Conservation (phyloP, 2,113 vertebrate genomes). For the Stegastes partitus region DNA sequence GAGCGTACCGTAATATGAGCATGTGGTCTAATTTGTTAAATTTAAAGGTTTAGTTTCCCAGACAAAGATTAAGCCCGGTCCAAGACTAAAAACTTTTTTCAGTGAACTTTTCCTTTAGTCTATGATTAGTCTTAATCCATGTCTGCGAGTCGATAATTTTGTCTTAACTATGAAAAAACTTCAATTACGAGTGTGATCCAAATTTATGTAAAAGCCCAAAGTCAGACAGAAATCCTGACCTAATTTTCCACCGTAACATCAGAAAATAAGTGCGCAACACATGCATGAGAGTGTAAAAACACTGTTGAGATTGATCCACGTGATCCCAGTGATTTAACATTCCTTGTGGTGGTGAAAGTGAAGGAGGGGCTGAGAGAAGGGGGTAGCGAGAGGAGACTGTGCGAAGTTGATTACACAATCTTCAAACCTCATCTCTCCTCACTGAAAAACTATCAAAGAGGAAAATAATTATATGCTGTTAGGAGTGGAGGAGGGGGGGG, state of each 20-base stretch:
- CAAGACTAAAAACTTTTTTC: too few relatives aligned
- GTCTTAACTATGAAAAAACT: too few relatives aligned
- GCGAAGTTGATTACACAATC: conserved; percentile 55
- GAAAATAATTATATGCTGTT: conserved; percentile 17
- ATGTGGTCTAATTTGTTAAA: neutral
- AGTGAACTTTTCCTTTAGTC: too few relatives aligned
- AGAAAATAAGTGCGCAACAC: conserved; percentile 26
- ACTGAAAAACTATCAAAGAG: conserved; percentile 13
- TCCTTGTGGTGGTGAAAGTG: conserved; percentile 68
- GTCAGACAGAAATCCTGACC: neutral
- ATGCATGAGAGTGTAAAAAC: conserved; percentile 54
- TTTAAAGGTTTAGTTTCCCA: neutral
- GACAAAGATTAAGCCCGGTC: too few relatives aligned
- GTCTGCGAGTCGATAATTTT: too few relatives aligned
- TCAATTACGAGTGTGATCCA: neutral
- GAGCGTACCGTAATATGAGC: neutral
- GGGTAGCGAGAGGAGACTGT: conserved; percentile 8
- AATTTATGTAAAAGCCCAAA: conserved; percentile 3
- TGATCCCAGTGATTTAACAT: conserved; percentile 74
- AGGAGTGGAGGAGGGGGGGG: rapidly evolving
- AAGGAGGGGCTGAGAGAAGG: conserved; percentile 44
- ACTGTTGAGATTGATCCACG: conserved; percentile 68
- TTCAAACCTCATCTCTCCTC: neutral
- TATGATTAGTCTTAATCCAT: too few relatives aligned
- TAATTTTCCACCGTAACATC: conserved; percentile 5